phyloP scores from a whole-genome alignment of 2,888 invertebrate species.

The Dynastes tityus region DNA sequence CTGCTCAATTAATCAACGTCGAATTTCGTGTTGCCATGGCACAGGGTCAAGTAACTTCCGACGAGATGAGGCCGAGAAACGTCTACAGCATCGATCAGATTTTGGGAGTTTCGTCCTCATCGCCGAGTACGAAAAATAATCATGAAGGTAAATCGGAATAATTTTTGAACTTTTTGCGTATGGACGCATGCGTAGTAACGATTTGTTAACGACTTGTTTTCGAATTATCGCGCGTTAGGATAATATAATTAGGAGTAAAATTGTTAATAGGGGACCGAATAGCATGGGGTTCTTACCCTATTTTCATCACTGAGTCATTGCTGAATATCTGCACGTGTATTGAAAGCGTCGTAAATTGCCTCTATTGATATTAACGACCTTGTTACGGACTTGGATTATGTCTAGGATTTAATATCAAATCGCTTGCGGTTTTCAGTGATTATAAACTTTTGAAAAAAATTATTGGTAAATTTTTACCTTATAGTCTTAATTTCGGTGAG shows the following conservation, averaged over 20 bases:
- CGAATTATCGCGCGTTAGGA: slow-evolving; percentile 21
- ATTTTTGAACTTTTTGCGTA: slow-evolving; percentile 23
- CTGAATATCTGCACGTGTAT: slow-evolving; percentile 34
- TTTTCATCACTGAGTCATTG: slow-evolving; percentile 41
- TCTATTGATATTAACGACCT: slow-evolving; percentile 45
- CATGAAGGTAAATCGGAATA: slow-evolving; percentile 62
- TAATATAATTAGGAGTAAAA: slow-evolving; percentile 44
- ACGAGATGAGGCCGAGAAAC: slow-evolving; percentile 66
- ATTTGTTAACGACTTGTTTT: slow-evolving; percentile 11
- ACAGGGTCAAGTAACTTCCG: slow-evolving; percentile 60
- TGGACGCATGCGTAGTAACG: slow-evolving; percentile 6
- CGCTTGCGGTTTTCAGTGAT: slow-evolving; percentile 35
- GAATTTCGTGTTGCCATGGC: slow-evolving; percentile 56
- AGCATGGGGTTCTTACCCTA: slow-evolving; percentile 30
- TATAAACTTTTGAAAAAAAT: slow-evolving; percentile 7
- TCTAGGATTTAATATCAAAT: slow-evolving; percentile 13
- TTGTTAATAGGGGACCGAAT: slow-evolving; percentile 31
- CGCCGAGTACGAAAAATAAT: slow-evolving; percentile 57
- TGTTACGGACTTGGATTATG: slow-evolving; percentile 39
- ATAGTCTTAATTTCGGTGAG: no score
- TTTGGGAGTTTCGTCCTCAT: slow-evolving; percentile 65
- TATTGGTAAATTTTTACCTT: no score
- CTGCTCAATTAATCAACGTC: neutral
- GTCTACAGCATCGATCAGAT: slow-evolving; percentile 71
- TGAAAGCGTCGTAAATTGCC: slow-evolving; percentile 41